Conservation (phyloP, 2,113 vertebrate species). For the Megalops atlanticus region DNA sequence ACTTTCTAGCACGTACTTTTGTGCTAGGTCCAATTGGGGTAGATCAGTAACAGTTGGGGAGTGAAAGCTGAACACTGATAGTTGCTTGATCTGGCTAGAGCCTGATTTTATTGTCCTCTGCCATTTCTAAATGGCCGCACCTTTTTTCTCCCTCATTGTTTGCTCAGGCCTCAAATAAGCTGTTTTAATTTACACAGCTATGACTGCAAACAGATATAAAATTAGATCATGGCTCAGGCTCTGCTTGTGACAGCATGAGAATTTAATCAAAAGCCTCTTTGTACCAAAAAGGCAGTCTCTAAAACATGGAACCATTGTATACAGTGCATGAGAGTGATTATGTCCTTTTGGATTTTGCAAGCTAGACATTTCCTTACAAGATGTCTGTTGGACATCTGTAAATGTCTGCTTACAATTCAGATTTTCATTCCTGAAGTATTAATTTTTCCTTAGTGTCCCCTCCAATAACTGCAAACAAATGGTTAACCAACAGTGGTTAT, state of each 20-base stretch:
- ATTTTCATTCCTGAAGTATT: too few relatives aligned
- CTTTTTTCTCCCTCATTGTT: constrained; percentile 15
- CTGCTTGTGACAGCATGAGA: constrained; percentile 20
- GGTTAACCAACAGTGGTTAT: too few relatives aligned
- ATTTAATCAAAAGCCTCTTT: constrained; percentile 3
- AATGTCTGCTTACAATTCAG: too few relatives aligned
- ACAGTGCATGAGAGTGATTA: too few relatives aligned
- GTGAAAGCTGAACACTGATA: not conserved
- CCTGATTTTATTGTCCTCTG: constrained; percentile 17
- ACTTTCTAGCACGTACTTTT: too few relatives aligned
- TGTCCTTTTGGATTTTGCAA: not conserved
- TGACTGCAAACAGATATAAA: constrained; percentile 19
- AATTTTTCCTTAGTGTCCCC: too few relatives aligned
- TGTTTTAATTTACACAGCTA: constrained; percentile 26
- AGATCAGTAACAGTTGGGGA: not conserved
- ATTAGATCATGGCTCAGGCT: constrained; percentile 27
- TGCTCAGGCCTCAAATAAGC: constrained; percentile 30
- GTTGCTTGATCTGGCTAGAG: constrained; percentile 7
- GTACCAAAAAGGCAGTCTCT: not conserved
- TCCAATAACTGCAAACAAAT: too few relatives aligned
- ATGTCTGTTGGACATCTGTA: too few relatives aligned
- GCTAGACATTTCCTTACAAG: not conserved
- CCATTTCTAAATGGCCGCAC: not conserved
- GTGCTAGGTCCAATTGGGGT: too few relatives aligned
- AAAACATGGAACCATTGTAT: not conserved